Evolutionary conservation across 2,888 invertebrate genomes (phyloP).

Genomic region (Phortica magna): DNA sequence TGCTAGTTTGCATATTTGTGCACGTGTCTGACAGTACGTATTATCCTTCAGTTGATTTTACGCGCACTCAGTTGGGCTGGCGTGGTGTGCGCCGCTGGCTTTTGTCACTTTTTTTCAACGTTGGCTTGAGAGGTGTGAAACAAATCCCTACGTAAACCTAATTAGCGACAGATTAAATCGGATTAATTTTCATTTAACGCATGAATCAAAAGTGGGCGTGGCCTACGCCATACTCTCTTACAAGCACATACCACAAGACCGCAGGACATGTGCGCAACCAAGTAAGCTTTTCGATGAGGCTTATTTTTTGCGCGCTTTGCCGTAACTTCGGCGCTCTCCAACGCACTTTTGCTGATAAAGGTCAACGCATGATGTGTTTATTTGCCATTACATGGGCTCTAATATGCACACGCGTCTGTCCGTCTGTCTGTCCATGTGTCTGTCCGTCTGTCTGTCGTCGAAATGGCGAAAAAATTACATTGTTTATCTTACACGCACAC

Average conservation of each 20-base stretch:
- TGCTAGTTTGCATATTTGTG: background rate
- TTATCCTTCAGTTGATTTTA: constrained; percentile 17
- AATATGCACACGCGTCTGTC: constrained; percentile 1
- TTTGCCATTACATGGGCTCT: constrained; percentile 12
- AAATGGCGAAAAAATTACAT: background rate
- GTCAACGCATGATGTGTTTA: constrained; percentile 30
- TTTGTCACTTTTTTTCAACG: constrained; percentile 1
- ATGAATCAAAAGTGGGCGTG: constrained; percentile 65
- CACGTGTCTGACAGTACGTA: constrained; percentile 13
- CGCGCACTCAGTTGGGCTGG: background rate
- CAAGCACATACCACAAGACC: background rate
- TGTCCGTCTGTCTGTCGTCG: background rate
- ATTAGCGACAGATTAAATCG: constrained; percentile 72
- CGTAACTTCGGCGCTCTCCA: background rate
- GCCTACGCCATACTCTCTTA: background rate
- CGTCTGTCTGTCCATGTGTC: background rate
- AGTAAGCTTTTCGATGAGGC: constrained; percentile 18
- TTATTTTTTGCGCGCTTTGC: background rate
- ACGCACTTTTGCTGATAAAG: constrained; percentile 8
- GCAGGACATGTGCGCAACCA: constrained; percentile 12
- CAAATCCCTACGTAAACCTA: constrained; percentile 72
- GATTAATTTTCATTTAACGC: constrained; percentile 73
- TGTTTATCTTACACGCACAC: constrained; percentile 32
- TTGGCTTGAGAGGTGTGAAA: constrained; percentile 60
- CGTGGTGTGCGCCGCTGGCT: background rate